A percentile compares a stretch with the other conserved stretches of the same genome.
Evolutionary conservation across 2,797 vertebrate genomes (phyloP).

Genomic region (Sebastes cheni): DNA sequence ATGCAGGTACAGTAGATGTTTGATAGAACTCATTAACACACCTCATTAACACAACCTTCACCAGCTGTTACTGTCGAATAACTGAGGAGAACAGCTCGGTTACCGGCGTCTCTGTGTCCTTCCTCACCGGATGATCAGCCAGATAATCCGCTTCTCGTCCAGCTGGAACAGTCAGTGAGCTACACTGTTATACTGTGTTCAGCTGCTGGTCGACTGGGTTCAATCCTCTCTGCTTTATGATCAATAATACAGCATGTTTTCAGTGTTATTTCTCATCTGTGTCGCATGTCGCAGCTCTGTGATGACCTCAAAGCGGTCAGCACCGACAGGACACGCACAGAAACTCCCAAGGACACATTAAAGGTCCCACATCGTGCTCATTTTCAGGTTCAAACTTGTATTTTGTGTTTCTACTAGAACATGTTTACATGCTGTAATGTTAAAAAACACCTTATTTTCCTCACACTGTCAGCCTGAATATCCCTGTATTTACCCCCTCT

Average conservation of each 20-base stretch:
- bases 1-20: constrained; percentile 83
- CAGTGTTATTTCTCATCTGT: background rate
- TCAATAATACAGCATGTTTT: background rate
- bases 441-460: too few relatives aligned
- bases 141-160: constrained; percentile 30
- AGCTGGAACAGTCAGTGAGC: background rate
- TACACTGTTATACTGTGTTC: too few relatives aligned
- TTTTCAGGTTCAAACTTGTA: too few relatives aligned
- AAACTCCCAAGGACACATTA: constrained; percentile 25
- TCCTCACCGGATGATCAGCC: background rate
- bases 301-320: constrained; percentile 51
- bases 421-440: too few relatives aligned
- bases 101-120: background rate
- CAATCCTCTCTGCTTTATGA: too few relatives aligned
- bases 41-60: background rate
- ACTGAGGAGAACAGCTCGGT: background rate
- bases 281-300: background rate
- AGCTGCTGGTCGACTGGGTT: background rate
- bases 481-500: too few relatives aligned
- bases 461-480: too few relatives aligned
- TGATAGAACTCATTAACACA: background rate
- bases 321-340: background rate
- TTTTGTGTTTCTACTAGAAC: too few relatives aligned
- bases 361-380: too few relatives aligned
- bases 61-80: background rate